These are phyloP conservation scores for Heliornis fulica DNA, from an alignment of 2,113 vertebrate species.

Conservation along the genomic window DNA sequence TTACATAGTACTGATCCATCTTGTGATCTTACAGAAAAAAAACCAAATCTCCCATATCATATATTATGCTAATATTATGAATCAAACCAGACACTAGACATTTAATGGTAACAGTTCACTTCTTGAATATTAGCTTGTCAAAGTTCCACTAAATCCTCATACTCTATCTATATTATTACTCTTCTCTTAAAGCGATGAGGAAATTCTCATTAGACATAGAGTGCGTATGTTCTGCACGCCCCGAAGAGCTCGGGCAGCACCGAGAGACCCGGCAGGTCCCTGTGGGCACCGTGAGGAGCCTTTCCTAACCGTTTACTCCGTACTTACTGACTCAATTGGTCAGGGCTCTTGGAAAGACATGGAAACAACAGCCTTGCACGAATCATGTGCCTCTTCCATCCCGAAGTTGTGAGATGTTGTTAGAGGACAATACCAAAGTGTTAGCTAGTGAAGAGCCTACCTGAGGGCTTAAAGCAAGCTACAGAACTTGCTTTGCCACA, in stretches of 20 bases:
- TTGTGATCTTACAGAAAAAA: not conserved
- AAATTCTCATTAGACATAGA: not conserved
- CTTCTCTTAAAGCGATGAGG: not conserved
- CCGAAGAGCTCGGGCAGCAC: not conserved
- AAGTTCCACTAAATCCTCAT: not conserved
- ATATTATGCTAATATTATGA: not conserved
- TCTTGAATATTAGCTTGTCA: not conserved
- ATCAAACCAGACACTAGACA: not conserved
- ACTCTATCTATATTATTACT: not conserved
- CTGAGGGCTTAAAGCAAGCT: not conserved
- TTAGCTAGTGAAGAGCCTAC: not conserved
- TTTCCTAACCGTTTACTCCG: not conserved
- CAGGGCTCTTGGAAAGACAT: not conserved
- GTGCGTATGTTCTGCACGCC: accelerated
- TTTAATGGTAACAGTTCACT: not conserved
- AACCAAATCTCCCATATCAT: too few relatives aligned
- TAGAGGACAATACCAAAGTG: not conserved
- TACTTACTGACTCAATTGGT: not conserved
- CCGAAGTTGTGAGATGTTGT: not conserved
- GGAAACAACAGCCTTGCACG: not conserved
- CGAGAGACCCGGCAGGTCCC: not conserved
- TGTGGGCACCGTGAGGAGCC: accelerated
- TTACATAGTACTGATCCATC: not conserved
- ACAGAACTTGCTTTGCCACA: not conserved
- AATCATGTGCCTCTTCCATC: not conserved